Evolutionary conservation across 1,140 invertebrate species (phyloP), one percentile per base, ranked within the genome.

Genomic region (Idris sp.): DNA sequence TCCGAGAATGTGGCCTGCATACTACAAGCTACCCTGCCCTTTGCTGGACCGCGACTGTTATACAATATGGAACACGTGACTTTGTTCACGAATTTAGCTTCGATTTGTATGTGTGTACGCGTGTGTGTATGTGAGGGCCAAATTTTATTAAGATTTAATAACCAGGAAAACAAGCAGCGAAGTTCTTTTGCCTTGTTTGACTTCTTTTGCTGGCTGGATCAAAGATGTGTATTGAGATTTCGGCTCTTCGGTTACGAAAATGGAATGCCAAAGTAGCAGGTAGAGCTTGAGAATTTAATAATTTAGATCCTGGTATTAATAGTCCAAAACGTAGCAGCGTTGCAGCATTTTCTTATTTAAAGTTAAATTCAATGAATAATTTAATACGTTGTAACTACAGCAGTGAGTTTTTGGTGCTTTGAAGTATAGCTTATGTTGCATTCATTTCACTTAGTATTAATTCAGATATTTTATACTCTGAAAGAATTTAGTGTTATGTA

Each of bases 1-100:
- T 79, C 54, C 15, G 67, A 78, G 83, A 84, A 85, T 84, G 82
- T 76, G 46, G 80, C 61, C 72, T 74, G 80, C 77, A 78, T 83
- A 68, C 80, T 75, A 33, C 64, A 38, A 49, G 64, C 48, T 69
- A 61, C 61, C 74, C 72, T 76, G 64, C 75, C 75, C 69, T 77
- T 77, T 69, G 64, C 62, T 30, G 62, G 74, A 75, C 74, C 36
- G 69, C 72, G 73, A 62, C 69, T 72, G 49, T 69, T 71, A 58
- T 58, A 59, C 59, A 71, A 68, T 69, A 64, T 64, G 59, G 71
- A 77, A 73, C 78, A 71, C 46, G 68, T 67, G 64, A 77, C 68
- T 69, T 67, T 68, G 51, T 36, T 58, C 62, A 35, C 44, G 43
- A 68, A 56, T 67, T 76, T 41, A 33, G 13, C 19, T n/a, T n/a